Conservation (phyloP, 2,797 vertebrate genomes). For the Dipus sagitta region DNA sequence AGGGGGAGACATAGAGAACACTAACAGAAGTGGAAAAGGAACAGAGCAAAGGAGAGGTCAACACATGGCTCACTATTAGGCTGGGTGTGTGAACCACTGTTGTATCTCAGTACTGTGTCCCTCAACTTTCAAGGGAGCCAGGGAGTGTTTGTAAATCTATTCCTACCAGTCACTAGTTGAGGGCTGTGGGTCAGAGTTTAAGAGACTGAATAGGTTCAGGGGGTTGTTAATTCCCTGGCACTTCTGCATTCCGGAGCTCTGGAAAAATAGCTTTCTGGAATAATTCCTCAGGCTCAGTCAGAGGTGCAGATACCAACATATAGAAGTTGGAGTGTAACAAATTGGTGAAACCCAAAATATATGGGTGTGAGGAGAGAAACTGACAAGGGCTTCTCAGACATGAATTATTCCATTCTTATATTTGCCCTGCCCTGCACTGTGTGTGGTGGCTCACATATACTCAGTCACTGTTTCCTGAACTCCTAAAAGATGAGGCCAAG, state of each 20-base stretch:
- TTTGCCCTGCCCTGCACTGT: neutral
- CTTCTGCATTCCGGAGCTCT: neutral
- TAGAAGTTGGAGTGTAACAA: neutral
- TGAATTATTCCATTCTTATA: neutral
- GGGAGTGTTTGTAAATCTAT: neutral
- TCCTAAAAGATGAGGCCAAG: conserved; percentile 16
- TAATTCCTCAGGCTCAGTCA: neutral
- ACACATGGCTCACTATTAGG: neutral
- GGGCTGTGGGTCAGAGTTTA: too few species aligned
- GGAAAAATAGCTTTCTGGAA: neutral
- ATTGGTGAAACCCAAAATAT: neutral
- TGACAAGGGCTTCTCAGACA: neutral
- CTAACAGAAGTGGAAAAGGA: neutral
- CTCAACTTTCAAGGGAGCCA: neutral
- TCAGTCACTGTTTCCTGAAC: neutral
- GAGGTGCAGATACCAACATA: neutral
- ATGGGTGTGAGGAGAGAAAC: neutral
- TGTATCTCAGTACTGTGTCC: neutral
- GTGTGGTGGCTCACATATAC: neutral
- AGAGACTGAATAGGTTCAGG: neutral
- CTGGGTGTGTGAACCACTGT: neutral
- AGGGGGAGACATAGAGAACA: neutral
- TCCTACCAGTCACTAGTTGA: neutral
- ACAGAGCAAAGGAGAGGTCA: neutral
- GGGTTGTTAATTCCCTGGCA: neutral